Conservation (phyloP, 2,888 invertebrate species). For the Pollenia angustigena region DNA sequence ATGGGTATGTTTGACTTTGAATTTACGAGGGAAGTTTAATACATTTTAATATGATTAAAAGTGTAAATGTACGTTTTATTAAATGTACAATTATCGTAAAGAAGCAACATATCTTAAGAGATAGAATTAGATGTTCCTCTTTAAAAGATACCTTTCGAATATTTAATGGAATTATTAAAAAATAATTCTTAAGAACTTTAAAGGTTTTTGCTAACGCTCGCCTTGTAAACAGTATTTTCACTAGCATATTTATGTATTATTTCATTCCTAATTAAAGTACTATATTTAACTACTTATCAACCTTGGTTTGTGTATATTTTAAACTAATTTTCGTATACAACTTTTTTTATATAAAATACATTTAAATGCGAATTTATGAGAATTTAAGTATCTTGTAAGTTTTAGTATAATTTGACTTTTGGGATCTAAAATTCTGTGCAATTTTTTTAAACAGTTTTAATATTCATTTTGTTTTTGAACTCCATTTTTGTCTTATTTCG, state of each 20-base stretch:
- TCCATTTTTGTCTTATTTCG: slow-evolving; percentile 8
- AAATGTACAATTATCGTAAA: no score
- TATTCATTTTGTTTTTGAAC: slow-evolving; percentile 31
- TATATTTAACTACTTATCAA: not conserved
- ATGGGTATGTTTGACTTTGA: not conserved
- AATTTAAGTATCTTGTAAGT: not conserved
- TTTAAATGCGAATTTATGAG: slow-evolving; percentile 20
- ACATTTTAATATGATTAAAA: no score
- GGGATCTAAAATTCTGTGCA: slow-evolving; percentile 36
- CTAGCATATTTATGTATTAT: not conserved
- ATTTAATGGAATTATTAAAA: no score
- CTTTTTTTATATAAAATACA: slow-evolving; percentile 15
- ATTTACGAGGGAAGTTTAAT: not conserved
- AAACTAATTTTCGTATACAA: no score
- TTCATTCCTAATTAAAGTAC: not conserved
- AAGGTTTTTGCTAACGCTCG: no score
- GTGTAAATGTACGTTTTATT: no score
- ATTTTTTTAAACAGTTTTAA: slow-evolving; percentile 30
- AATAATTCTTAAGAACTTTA: no score
- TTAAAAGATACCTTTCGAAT: no score
- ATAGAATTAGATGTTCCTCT: no score
- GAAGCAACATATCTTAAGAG: no score
- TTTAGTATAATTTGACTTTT: slow-evolving; percentile 48
- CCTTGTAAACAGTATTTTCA: not conserved
- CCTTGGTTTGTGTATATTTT: not conserved